Percentiles rank a stretch among this genome's conserved stretches.
Evolutionary conservation across 1,140 invertebrate species (phyloP).

Genomic region (Conus ventricosus): DNA sequence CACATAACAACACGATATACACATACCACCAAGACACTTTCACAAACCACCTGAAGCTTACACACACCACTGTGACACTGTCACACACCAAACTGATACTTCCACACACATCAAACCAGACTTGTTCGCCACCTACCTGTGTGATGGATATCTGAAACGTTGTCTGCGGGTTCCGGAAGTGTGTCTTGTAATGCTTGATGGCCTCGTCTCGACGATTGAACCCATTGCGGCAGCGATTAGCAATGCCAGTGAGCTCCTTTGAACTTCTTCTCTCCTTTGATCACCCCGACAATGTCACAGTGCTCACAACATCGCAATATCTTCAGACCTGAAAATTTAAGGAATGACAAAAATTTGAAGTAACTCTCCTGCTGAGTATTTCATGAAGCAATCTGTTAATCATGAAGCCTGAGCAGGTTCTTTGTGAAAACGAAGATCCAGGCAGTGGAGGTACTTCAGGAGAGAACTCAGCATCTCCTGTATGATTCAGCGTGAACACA

Average conservation of each 20-base stretch:
- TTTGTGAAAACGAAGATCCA: no score
- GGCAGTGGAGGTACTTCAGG: no score
- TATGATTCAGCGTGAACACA: no score
- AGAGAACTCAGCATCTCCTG: no score
- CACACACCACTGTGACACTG: no score
- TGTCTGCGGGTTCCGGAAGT: slow-evolving; percentile 75
- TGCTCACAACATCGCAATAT: slow-evolving; percentile 74
- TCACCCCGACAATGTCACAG: slow-evolving; percentile 75
- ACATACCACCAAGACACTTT: no score
- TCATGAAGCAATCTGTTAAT: no score
- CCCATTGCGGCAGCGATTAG: slow-evolving; percentile 74
- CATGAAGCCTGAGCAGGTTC: no score
- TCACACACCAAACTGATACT: no score
- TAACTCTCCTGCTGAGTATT: no score
- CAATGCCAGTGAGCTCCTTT: slow-evolving; percentile 76
- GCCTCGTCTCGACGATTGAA: slow-evolving; percentile 75
- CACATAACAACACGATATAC: no score
- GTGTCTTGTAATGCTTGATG: slow-evolving; percentile 75
- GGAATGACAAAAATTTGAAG: not conserved
- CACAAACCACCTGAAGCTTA: no score
- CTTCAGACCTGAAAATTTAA: slow-evolving; percentile 69
- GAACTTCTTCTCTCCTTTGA: slow-evolving; percentile 75
- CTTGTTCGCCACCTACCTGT: slow-evolving; percentile 59
- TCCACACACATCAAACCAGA: not conserved
- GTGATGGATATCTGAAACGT: slow-evolving; percentile 75